Base-by-base conservation (phyloP, 2,113 vertebrate genomes). In the Notiomystis cincta region DNA sequence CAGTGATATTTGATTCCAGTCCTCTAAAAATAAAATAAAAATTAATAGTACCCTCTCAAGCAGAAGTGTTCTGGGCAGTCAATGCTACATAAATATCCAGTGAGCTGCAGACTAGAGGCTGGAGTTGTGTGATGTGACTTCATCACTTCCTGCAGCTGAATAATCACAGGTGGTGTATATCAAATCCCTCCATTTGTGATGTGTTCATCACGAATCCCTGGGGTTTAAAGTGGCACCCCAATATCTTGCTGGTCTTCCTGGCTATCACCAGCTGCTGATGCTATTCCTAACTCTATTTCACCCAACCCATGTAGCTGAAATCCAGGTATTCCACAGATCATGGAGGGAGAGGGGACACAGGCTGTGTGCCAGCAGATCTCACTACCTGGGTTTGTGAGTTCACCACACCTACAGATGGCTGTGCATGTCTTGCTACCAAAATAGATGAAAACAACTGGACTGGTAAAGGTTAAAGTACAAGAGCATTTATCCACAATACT, bases 11-110 rank as follows among this genome's bases (percentile, higher is more conserved):
- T 90, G 67, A 89, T 88, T 89, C 40, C 25, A 57, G 57, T 72
- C 61, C 57, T 94, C 90, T 95, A 62, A 77, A 95, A 90, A n/a
- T 7, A 48, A 93, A 97, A 92, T 94, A 94, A 94, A 97, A 92
- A 73, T 40, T 4, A 73, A 75, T 24, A 67, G 76, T 65, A 92
- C 66, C 20, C 56, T 88, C 58, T 92, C 64, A 57, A 94, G 42
- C 50, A 76, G 30, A 79, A 90, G 64, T 53, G 80, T 87, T 96
- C 37, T 61, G 76, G 53, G n/a, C 56, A 82, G 57, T 93, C 62
- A 89, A 13, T 96, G 54, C 50, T 88, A 25, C 37, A 24, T 15
- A 24, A 61, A 38, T 56, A 60, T 11, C 21, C 31, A 67, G 31
- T 40, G 33, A 89, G 48, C 75, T 83, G 50, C 70, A 72, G 82